Base-by-base conservation (phyloP, 1,140 invertebrate species). In the Chlorops oryzae region DNA sequence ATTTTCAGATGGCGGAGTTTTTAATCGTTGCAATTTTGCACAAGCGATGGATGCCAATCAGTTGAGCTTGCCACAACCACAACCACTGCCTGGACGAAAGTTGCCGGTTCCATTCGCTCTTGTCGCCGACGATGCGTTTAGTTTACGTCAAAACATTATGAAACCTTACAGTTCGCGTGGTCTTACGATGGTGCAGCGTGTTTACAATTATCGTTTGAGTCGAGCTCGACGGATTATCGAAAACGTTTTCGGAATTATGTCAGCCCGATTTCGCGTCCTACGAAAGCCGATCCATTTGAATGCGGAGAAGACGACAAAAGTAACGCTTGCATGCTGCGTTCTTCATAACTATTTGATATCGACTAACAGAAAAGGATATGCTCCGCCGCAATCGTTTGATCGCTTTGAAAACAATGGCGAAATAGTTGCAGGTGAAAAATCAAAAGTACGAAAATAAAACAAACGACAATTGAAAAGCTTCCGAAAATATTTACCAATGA, bases 151-250 rank as follows among this genome's bases (percentile, higher is more conserved):
- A 54, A 57, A 66, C 47, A 41, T 73, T n/a, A 59, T 72, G 57
- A 64, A 65, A 46, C 72, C 69, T 25, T 70, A 56, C 51, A 52
- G 57, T 15, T 50, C 54, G 51, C 54, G 48, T 23, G 39, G 28
- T 22, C 50, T 61, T 38, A 58, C 38, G 9, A 34, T 17, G 21
- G 48, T 53, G 37, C 54, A 62, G 48, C 34, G 54, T 27, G 59
- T 74, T 22, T 77, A 70, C 54, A 77, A 78, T 54, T 79, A 77
- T 52, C 40, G 68, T 22, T 39, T 74, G 15, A 62, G 57, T 18
- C 57, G 66, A 34, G 70, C 66, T 20, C 54, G 72, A 42, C 52
- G 70, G 38, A 65, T 73, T 45, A 62, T 77, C 5, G 60, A 64
- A 55, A 60, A 62, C 40, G 66, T 66, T 32, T 78, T 80, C 61